Base-by-base conservation (phyloP, 1,140 invertebrate species). In the Drosophila sulfurigaster region DNA sequence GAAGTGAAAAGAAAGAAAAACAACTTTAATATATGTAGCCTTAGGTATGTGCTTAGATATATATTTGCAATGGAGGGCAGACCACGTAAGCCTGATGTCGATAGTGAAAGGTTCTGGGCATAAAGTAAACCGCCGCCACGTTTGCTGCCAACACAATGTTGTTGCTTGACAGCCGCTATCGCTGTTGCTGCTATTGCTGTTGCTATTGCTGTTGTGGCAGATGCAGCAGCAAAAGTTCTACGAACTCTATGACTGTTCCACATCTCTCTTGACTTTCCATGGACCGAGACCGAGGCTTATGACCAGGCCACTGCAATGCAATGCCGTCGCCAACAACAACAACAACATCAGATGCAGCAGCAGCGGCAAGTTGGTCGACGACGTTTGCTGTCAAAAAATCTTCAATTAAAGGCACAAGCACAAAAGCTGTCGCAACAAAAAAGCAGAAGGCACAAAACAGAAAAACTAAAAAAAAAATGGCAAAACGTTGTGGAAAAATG, bases 401-500 rank as follows among this genome's bases (percentile, higher is more conserved):
- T 87, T 87, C 82, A 87, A 87, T 87, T 87, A 87, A 87, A 87
- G 80, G 82, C 82, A 85, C 79, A 88, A 87, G 82, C 82, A 87
- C 82, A 87, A 87, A 87, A 88, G 83, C 83, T 75, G 76, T 79
- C 56, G 82, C 82, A 71, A 69, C 54, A 70, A 69, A 81, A 81
- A 74, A 67, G n/a, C 48, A 52, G 16, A 46, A 35, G 11, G 38
- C 49, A 65, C 20, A 25, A 25, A 25, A 25, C 20, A 25, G 4
- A 64, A 41, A n/a, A 10, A 20, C 4, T 43, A 73, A 46, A 75
- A 71, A 80, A 72, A 62, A 65, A 63, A 83, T 71, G 46, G 57
- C 60, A 71, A 58, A 74, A 68, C 51, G 11, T 70, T 58, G 67
- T 66, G 32, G 78, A 74, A 82, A 32, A 46, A 60, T 59, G 52